phyloP scores from a whole-genome alignment of 2,888 invertebrate genomes.

The Lobophora halterata region DNA sequence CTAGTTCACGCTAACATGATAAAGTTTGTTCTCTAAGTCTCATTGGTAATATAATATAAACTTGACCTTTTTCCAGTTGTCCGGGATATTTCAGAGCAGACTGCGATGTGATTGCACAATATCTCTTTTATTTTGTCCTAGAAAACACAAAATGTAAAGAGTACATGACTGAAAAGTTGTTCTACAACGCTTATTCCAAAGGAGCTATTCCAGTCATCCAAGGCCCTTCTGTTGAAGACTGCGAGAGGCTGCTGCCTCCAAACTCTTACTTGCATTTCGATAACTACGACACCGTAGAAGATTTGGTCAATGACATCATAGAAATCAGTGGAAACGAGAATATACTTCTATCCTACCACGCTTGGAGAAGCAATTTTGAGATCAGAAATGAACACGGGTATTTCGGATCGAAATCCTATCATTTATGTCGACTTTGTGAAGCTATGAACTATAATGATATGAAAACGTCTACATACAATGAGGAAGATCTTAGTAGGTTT shows the following conservation, averaged over 20 bases:
- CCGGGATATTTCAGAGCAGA: slow-evolving; percentile 83
- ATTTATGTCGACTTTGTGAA: slow-evolving; percentile 82
- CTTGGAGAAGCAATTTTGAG: slow-evolving; percentile 81
- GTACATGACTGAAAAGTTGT: slow-evolving; percentile 86
- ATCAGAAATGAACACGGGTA: slow-evolving; percentile 81
- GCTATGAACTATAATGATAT: slow-evolving; percentile 77
- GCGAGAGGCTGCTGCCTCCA: slow-evolving; percentile 79
- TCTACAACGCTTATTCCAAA: slow-evolving; percentile 83
- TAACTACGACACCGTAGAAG: slow-evolving; percentile 69
- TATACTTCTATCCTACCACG: slow-evolving; percentile 68
- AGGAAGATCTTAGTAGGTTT: slow-evolving; percentile 20
- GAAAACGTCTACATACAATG: slow-evolving; percentile 23
- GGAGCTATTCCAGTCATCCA: slow-evolving; percentile 84
- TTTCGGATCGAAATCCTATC: slow-evolving; percentile 74
- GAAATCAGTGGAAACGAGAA: slow-evolving; percentile 60
- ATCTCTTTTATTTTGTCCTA: slow-evolving; percentile 85
- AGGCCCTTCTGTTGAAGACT: slow-evolving; percentile 78
- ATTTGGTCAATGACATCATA: slow-evolving; percentile 76
- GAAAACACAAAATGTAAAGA: slow-evolving; percentile 86
- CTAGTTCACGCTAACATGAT: no score
- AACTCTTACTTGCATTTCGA: slow-evolving; percentile 82
- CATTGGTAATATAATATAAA: no score
- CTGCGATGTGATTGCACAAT: slow-evolving; percentile 77
- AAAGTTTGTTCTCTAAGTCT: no score
- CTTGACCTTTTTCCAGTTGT: slow-evolving; percentile 69